Evolutionary conservation across 2,113 vertebrate genomes (phyloP), one percentile per base, ranked within the genome.

Genomic region (Chitala chitala): DNA sequence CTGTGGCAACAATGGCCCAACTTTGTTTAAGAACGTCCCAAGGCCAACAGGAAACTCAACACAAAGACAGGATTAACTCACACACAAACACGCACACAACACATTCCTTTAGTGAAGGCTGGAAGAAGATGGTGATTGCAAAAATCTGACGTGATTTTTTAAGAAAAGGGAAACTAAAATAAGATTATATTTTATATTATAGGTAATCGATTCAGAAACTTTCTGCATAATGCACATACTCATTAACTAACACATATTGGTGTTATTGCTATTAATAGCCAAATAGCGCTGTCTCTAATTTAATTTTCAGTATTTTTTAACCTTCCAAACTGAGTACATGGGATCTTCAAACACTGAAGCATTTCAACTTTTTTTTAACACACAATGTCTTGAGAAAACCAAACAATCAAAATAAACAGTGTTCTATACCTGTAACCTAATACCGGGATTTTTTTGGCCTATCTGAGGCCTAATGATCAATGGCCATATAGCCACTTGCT

Each of bases 211-310:
- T 2, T 40, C 50, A 71, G 20, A 22, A 20, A 44, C 29, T 4
- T 50, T n/a, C 31, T 61, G 22, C 29, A 15, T 12, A 61, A 5
- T 61, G 31, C 59, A 63, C 59, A 63, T 33, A 36, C 59, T 63
- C 29, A 33, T n/a, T n/a, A n/a, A n/a, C n/a, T n/a, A n/a, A n/a
- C n/a, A n/a, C n/a, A n/a, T 13, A 17, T 63, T 63, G 59, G 33
- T 63, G 59, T 63, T 63, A 63, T 63, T 63, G 59, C 59, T 63
- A 20, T 63, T 63, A 63, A 63, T 63, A 63, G 17, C 59, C 59
- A 63, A 63, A 38, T 20, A 5, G 38, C 1, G 31, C 17, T 63
- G 31, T 38, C 33, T 63, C 31, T 5, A 36, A 61, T 33, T 38
- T 36, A 61, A 61, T 36, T 61, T 38, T 36, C 58, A 61, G 38